Evolutionary conservation across 2,797 vertebrate species (phyloP).

Genomic region (Mallotus villosus): DNA sequence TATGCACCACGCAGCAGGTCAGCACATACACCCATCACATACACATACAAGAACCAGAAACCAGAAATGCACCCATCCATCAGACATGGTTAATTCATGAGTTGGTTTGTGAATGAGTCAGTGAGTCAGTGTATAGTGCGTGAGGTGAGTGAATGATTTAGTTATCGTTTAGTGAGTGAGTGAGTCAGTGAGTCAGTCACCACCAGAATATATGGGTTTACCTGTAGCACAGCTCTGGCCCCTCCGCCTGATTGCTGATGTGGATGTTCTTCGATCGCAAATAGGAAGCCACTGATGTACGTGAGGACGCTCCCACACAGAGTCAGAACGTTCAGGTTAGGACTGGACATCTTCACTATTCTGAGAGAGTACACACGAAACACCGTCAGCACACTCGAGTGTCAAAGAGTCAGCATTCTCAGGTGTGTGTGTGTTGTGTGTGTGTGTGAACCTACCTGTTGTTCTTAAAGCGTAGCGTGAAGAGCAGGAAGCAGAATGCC

Average conservation of each 20-base stretch:
- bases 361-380: constrained; percentile 62
- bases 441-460: constrained; percentile 81
- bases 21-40: neutral
- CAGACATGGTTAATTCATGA: neutral
- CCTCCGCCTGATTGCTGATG: constrained; percentile 53
- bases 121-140: no score
- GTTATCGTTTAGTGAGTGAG: neutral
- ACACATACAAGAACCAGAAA: neutral
- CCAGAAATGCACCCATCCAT: neutral
- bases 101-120: no score
- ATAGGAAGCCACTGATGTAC: constrained; percentile 90
- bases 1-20: neutral
- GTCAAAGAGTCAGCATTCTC: neutral
- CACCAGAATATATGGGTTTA: constrained; percentile 44
- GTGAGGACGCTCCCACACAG: constrained; percentile 89
- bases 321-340: constrained; percentile 93
- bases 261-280: constrained; percentile 78
- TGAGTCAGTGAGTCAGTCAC: neutral
- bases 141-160: neutral
- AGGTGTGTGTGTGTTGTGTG: neutral
- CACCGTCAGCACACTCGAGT: neutral
- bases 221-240: constrained; percentile 82
- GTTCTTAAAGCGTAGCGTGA: constrained; percentile 91
- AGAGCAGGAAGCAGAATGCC: constrained; percentile 84
- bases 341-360: constrained; percentile 99